These are phyloP conservation scores for Gymnocypris eckloni DNA, from an alignment of 2,797 vertebrate species.

Conservation along the genomic window DNA sequence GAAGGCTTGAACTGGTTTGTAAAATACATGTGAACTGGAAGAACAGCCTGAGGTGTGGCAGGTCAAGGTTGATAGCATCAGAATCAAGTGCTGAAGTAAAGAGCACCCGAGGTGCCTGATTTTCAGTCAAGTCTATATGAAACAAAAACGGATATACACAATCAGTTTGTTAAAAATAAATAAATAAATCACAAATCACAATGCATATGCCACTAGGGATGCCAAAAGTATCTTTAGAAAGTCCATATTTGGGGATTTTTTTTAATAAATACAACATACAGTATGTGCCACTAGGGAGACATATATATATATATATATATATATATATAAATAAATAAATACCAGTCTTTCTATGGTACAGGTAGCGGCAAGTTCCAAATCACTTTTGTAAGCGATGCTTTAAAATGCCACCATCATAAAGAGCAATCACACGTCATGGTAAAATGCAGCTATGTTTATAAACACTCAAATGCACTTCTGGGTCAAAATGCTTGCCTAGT, in stretches of 20 bases:
- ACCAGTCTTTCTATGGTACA: neutral
- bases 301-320: neutral
- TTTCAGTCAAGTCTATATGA: slow-evolving; percentile 5
- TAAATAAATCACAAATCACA: neutral
- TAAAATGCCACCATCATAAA: neutral
- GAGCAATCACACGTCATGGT: neutral
- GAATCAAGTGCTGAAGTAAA: slow-evolving; percentile 16
- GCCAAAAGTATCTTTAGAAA: neutral
- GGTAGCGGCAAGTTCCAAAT: no score
- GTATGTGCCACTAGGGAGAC: no score
- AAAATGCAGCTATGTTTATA: neutral
- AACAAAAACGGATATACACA: neutral
- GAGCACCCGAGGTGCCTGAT: slow-evolving; percentile 15
- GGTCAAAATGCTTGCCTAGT: neutral
- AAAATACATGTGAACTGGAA: neutral
- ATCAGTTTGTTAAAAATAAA: neutral
- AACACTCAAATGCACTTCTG: neutral
- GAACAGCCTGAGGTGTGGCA: slow-evolving; percentile 28
- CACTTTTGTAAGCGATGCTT: neutral
- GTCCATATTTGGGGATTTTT: neutral
- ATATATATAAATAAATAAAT: neutral
- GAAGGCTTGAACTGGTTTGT: slow-evolving; percentile 11
- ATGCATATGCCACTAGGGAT: neutral
- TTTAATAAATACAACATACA: neutral
- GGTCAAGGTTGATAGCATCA: slow-evolving; percentile 13